A percentile compares a stretch with the other conserved stretches of the same genome.
Conservation (phyloP, 2,113 vertebrate species). For the Promerops cafer region DNA sequence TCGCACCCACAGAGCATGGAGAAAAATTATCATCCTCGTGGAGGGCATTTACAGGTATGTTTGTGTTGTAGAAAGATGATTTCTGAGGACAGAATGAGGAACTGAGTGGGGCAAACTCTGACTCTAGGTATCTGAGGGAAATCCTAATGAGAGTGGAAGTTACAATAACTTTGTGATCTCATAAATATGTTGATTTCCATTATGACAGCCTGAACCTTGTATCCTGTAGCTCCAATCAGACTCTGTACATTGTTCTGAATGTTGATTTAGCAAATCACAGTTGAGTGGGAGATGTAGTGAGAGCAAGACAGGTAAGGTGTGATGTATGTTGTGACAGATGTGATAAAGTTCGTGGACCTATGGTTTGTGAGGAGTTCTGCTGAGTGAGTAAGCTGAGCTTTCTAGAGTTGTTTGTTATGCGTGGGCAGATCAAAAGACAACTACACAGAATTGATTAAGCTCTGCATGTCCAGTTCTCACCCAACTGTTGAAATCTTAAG, state of each 20-base stretch:
- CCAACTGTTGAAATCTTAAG: not conserved
- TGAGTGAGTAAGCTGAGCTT: not conserved
- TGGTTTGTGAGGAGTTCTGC: not conserved
- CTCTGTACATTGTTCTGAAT: not conserved
- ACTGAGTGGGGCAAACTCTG: not conserved
- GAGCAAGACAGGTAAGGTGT: not conserved
- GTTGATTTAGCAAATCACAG: not conserved
- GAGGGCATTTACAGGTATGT: slow-evolving; percentile 93
- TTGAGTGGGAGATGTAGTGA: not conserved
- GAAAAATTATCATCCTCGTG: slow-evolving; percentile 91
- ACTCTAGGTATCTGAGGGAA: not conserved
- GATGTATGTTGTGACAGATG: not conserved
- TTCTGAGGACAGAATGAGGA: not conserved
- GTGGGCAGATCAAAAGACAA: not conserved
- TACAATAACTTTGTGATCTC: not conserved
- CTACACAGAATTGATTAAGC: not conserved
- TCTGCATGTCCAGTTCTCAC: not conserved
- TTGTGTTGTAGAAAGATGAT: not conserved
- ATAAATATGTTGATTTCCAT: not conserved
- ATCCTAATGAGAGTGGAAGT: not conserved
- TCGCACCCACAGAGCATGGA: slow-evolving; percentile 87
- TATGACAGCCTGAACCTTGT: not conserved
- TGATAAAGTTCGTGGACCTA: not conserved
- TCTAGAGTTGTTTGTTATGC: not conserved
- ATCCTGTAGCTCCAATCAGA: not conserved